phyloP scores from a whole-genome alignment of 1,140 invertebrate species.

The Procambarus clarkii region DNA sequence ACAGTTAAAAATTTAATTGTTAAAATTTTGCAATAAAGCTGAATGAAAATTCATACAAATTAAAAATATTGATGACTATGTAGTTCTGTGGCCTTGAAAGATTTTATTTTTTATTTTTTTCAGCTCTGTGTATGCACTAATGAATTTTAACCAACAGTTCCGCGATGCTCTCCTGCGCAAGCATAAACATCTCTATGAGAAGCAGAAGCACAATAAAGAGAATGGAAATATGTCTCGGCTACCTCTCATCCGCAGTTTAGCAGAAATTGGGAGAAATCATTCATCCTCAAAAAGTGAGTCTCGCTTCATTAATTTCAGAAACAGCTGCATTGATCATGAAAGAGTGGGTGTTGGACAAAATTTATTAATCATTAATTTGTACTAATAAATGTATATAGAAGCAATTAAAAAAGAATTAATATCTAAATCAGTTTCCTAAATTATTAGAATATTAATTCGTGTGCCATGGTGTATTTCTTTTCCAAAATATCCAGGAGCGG shows the following conservation, averaged over 20 bases:
- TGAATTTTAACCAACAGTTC: conserved; percentile 76
- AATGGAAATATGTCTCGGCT: conserved; percentile 86
- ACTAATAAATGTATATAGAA: conserved; percentile 12
- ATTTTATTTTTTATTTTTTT: too few relatives aligned
- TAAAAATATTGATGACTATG: too few relatives aligned
- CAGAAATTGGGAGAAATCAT: conserved; percentile 96
- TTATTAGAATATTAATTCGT: conserved; percentile 49
- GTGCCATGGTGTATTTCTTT: conserved; percentile 60
- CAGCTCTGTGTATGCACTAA: not conserved
- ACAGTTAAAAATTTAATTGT: too few relatives aligned
- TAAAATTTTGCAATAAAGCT: too few relatives aligned
- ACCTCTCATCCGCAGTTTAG: conserved; percentile 95
- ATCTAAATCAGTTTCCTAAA: not conserved
- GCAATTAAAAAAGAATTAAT: not conserved
- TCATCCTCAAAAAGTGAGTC: conserved; percentile 96
- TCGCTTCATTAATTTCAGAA: not conserved
- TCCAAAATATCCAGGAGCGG: conserved; percentile 53
- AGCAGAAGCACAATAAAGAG: conserved; percentile 81
- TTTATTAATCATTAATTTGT: not conserved
- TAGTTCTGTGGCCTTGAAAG: too few relatives aligned
- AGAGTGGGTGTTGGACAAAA: conserved; percentile 13
- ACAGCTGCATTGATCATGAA: not conserved
- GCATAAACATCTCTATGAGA: conserved; percentile 96
- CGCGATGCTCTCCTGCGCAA: conserved; percentile 91
- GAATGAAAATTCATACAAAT: too few relatives aligned